A percentile compares a stretch with the other conserved stretches of the same genome.
Conservation (phyloP, 1,140 invertebrate genomes). For the Trialeurodes vaporariorum region DNA sequence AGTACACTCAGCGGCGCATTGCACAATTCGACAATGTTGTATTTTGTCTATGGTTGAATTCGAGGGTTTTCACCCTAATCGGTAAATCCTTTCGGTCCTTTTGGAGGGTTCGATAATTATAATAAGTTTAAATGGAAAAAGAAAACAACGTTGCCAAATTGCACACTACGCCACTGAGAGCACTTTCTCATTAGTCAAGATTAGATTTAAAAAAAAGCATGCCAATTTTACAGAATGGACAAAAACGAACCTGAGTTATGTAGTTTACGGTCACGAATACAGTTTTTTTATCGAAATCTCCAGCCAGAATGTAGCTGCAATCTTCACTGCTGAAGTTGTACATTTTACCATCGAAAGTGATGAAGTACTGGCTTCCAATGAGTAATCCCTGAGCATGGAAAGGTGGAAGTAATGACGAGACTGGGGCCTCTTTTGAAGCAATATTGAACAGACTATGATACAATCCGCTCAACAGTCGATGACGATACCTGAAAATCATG, state of each 20-base stretch:
- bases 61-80: too few species aligned
- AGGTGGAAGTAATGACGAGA: neutral
- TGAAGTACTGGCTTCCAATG: constrained; percentile 52
- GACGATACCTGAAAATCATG: neutral
- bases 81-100: too few species aligned
- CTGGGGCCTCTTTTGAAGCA: neutral
- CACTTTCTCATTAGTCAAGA: too few species aligned
- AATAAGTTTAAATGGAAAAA: too few species aligned
- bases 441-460: neutral
- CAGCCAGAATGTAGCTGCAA: constrained; percentile 53
- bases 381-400: constrained; percentile 27
- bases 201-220: too few species aligned
- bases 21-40: too few species aligned
- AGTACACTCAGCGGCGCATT: too few species aligned
- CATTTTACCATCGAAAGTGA: constrained; percentile 59
- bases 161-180: too few species aligned
- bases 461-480: neutral
- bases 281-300: constrained; percentile 47
- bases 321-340: constrained; percentile 45
- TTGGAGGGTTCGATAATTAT: too few species aligned
- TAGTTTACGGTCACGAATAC: neutral
- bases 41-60: too few species aligned
- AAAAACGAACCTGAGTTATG: neutral
- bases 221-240: too few species aligned
- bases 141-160: too few species aligned